Percentiles rank a stretch among this genome's conserved stretches.
Conservation (phyloP, 2,888 invertebrate species). For the Augochlorella aurata region DNA sequence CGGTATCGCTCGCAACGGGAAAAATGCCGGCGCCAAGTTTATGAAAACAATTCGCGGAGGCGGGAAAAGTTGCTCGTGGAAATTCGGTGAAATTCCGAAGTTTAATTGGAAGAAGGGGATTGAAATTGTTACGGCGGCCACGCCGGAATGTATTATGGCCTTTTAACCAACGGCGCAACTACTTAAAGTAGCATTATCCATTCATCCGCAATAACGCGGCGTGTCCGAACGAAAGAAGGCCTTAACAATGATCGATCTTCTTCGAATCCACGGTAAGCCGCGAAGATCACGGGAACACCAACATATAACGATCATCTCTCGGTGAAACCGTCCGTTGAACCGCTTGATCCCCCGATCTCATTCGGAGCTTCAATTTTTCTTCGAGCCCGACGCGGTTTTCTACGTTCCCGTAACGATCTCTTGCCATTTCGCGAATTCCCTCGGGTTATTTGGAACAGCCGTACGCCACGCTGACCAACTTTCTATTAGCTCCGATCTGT, state of each 20-base stretch:
- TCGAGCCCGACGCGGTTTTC: neutral
- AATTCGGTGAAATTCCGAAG: slow-evolving; percentile 57
- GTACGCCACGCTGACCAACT: neutral
- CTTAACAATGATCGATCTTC: slow-evolving; percentile 30
- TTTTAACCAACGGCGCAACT: slow-evolving; percentile 60
- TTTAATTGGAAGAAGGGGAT: slow-evolving; percentile 65
- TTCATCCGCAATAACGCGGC: slow-evolving; percentile 55
- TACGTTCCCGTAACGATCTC: neutral
- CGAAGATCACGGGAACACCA: slow-evolving; percentile 2
- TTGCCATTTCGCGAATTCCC: neutral
- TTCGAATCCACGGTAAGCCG: neutral
- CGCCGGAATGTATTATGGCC: slow-evolving; percentile 49
- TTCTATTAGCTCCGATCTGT: neutral
- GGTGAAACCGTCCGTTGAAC: slow-evolving; percentile 15
- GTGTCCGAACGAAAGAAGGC: slow-evolving; percentile 18
- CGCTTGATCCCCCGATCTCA: slow-evolving; percentile 19
- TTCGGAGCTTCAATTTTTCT: slow-evolving; percentile 23
- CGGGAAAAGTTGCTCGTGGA: slow-evolving; percentile 40
- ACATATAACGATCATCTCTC: slow-evolving; percentile 1
- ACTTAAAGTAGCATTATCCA: slow-evolving; percentile 57
- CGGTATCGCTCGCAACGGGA: no score
- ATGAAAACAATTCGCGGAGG: neutral
- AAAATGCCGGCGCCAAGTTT: neutral
- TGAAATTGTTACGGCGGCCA: slow-evolving; percentile 32
- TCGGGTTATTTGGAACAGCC: neutral